Percentiles rank a stretch among this genome's conserved stretches.
Evolutionary conservation across 2,797 vertebrate species (phyloP).

Genomic region (Falco columbarius): DNA sequence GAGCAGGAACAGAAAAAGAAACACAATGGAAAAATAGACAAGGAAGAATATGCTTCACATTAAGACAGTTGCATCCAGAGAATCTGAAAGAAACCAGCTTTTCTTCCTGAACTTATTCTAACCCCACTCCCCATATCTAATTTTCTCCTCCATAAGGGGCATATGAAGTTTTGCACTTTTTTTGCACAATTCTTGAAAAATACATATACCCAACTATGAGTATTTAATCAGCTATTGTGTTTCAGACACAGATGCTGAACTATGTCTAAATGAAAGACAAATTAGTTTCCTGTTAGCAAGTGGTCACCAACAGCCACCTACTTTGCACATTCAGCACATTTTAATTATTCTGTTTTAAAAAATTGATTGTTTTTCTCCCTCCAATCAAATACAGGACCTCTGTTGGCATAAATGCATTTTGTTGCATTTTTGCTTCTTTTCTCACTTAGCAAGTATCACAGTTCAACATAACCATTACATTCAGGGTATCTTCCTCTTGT

Average conservation of each 20-base stretch:
- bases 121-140: not conserved
- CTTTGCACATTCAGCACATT: not conserved
- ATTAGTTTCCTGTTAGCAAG: not conserved
- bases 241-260: not conserved
- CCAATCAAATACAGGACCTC: not conserved
- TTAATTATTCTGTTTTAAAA: not conserved
- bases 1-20: not conserved
- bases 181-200: not conserved
- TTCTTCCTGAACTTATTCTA: not conserved
- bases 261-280: not conserved
- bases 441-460: not conserved
- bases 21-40: not conserved
- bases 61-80: not conserved
- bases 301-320: not conserved
- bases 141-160: not conserved
- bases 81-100: not conserved
- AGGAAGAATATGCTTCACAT: not conserved
- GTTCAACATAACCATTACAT: not conserved
- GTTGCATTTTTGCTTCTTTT: not conserved
- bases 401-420: not conserved
- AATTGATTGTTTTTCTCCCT: not conserved
- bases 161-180: not conserved
- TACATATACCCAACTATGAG: not conserved
- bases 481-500: slow-evolving; percentile 9
- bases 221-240: not conserved